Conservation (phyloP, 2,888 invertebrate species). For the Rotaria socialis region DNA sequence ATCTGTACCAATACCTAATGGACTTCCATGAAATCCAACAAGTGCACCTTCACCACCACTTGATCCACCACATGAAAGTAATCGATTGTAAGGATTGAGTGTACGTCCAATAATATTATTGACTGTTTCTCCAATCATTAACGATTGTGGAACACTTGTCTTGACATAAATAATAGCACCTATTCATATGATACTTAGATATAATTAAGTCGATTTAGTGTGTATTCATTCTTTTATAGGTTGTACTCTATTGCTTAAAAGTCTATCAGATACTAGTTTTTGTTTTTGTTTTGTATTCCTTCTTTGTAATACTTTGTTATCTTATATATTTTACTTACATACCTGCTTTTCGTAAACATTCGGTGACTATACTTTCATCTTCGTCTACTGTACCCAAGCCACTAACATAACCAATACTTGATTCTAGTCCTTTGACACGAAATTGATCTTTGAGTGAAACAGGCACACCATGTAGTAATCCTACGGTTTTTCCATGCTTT, state of each 20-base stretch:
- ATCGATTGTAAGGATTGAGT: slow-evolving; percentile 12
- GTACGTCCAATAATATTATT: slow-evolving; percentile 1
- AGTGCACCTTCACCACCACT: slow-evolving; percentile 19
- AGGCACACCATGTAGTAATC: neutral
- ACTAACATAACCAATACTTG: neutral
- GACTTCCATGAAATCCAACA: neutral
- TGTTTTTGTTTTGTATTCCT: no score
- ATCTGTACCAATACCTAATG: neutral
- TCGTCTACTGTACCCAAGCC: neutral
- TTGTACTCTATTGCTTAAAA: no score
- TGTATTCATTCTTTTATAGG: no score
- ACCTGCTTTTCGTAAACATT: slow-evolving; percentile 14
- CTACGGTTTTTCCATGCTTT: neutral
- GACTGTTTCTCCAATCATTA: neutral
- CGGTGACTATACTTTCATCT: neutral
- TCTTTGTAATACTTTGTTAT: no score
- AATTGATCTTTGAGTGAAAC: slow-evolving; percentile 15
- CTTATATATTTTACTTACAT: neutral
- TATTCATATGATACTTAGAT: neutral
- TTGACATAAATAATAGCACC: neutral
- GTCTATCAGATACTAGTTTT: no score
- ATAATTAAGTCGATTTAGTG: no score
- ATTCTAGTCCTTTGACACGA: neutral
- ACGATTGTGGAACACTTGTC: slow-evolving; percentile 1
- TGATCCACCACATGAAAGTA: neutral